phyloP scores from a whole-genome alignment of 2,888 invertebrate species.

The Perizoma flavofasciatum region DNA sequence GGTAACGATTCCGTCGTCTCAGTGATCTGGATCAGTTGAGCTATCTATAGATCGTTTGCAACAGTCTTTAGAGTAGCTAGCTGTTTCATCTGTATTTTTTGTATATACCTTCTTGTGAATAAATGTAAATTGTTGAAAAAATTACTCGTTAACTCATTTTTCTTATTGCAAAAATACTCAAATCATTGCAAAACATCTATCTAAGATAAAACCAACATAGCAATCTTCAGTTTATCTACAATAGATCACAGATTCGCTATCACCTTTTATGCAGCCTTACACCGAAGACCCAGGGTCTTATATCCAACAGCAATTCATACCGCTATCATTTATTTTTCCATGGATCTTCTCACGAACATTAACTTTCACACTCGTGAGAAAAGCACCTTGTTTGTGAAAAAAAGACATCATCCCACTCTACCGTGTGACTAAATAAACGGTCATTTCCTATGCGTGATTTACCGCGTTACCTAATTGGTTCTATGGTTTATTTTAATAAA shows the following conservation, averaged over 20 bases:
- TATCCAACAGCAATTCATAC: constrained; percentile 11
- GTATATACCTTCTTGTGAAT: too few species aligned
- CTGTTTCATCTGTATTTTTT: too few species aligned
- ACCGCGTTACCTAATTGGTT: constrained; percentile 15
- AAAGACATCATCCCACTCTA: constrained; percentile 34
- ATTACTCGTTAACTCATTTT: too few species aligned
- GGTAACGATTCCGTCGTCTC: too few species aligned
- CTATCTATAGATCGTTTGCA: too few species aligned
- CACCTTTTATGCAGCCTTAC: constrained; percentile 3
- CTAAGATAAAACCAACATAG: constrained; percentile 18
- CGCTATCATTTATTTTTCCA: constrained; percentile 28
- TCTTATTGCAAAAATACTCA: neutral
- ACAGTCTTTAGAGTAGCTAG: too few species aligned
- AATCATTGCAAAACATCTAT: constrained; percentile 14
- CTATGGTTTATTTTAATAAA: constrained; percentile 5
- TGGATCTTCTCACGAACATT: constrained; percentile 53
- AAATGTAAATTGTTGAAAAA: too few species aligned
- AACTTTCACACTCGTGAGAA: constrained; percentile 67
- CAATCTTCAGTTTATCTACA: constrained; percentile 23
- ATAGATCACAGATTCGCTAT: constrained; percentile 23
- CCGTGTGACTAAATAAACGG: constrained; percentile 23
- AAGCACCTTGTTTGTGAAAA: constrained; percentile 42
- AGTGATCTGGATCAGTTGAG: too few species aligned
- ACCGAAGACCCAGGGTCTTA: constrained; percentile 17
- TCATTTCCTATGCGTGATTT: constrained; percentile 28